Evolutionary conservation across 2,888 invertebrate genomes (phyloP), one percentile per base, ranked within the genome.

Genomic region (Pseudococcus viburni): DNA sequence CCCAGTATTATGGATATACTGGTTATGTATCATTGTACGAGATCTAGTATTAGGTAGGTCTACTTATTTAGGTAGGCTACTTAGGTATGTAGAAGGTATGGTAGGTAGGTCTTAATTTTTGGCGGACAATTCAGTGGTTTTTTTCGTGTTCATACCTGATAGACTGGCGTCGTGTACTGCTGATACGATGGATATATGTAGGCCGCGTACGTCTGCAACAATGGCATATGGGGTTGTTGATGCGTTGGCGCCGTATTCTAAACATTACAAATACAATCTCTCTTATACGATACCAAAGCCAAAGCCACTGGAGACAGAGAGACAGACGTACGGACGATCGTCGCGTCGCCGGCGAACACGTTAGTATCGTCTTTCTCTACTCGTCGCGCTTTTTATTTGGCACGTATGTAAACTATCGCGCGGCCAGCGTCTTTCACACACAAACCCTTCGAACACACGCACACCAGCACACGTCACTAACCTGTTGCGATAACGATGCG

Each of bases 401-500:
- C 22, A 64, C 64, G 64, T 64, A 64, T 39, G n/a, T 46, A 19
- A 46, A 39, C 33, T n/a, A n/a, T 39, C 42, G 42, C 9, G 42
- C 42, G 42, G 46, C 80, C 42, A 80, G 2, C 80, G n/a, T 77
- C 48, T 51, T 51, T 15, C 11, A 51, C 15, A 51, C 12, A 51
- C 48, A 51, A 12, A 51, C 5, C 12, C 51, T 46, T 83, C n/a
- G 11, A 39, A 19, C 42, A 26, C 42, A 84, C 42, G 42, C 83
- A 42, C 48, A 19, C 83, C 42, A 6, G 15, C 80, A 39, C 39
- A 19, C 80, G 12, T 83, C 80, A 83, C 80, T 83, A 90, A 93
- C 93, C 93, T 95, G 95, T 91, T 95, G 95, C 86, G 95, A 94
- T 91, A 95, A 93, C 90, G 95, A 95, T 90, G 95, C 95, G 19